A percentile compares a stretch with the other conserved stretches of the same genome.
Evolutionary conservation across 2,113 vertebrate genomes (phyloP).

Genomic region (Tragelaphus strepsiceros): DNA sequence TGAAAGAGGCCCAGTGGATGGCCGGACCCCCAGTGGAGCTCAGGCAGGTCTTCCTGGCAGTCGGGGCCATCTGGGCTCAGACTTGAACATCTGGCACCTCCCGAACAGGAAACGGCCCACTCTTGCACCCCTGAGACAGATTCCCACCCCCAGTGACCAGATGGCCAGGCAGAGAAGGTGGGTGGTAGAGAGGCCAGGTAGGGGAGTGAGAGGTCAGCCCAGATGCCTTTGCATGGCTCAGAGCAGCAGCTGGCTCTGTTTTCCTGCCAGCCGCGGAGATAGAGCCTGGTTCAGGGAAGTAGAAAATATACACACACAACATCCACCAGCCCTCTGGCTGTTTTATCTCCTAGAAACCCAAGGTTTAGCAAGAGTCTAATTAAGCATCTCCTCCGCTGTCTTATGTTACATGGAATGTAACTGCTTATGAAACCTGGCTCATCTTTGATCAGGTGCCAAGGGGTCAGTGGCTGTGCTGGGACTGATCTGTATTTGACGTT

Average conservation of each 20-base stretch:
- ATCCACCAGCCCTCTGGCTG: slow-evolving; percentile 55
- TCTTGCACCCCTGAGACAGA: background rate
- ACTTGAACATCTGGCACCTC: background rate
- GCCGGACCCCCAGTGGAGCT: rapidly evolving
- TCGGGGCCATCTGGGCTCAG: background rate
- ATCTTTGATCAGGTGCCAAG: background rate
- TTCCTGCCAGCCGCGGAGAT: background rate
- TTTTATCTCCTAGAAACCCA: slow-evolving; percentile 73
- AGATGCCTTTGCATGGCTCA: background rate
- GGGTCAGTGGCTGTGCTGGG: background rate
- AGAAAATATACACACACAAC: rapidly evolving
- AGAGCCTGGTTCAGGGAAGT: slow-evolving; percentile 55
- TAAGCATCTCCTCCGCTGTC: slow-evolving; percentile 67
- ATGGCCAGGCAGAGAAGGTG: background rate
- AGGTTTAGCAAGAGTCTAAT: slow-evolving; percentile 73
- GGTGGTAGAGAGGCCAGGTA: rapidly evolving
- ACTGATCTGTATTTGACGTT: background rate
- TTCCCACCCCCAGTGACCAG: background rate
- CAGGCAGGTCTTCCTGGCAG: background rate
- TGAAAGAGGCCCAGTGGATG: background rate
- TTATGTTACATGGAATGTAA: slow-evolving; percentile 73
- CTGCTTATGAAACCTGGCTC: slow-evolving; percentile 69
- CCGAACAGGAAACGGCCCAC: rapidly evolving
- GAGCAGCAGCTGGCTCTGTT: background rate
- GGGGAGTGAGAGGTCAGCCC: background rate